These are phyloP conservation scores for Actias luna DNA, from an alignment of 2,888 invertebrate genomes.

Conservation along the genomic window DNA sequence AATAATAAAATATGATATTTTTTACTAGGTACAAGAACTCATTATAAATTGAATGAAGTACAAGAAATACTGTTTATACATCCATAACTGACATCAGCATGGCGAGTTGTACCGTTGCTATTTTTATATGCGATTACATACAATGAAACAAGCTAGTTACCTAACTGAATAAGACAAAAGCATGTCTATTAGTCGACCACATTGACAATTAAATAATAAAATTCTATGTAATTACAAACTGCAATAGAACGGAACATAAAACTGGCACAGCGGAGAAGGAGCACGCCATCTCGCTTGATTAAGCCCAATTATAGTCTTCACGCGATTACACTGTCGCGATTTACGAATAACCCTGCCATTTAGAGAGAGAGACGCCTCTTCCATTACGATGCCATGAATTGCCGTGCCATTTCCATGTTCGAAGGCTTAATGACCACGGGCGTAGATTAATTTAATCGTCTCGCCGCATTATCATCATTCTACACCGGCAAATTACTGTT, in stretches of 20 bases:
- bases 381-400: slow-evolving; percentile 60
- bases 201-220: slow-evolving; percentile 42
- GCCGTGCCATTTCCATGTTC: slow-evolving; percentile 60
- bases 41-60: background rate
- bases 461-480: slow-evolving; percentile 39
- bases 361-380: slow-evolving; percentile 62
- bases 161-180: slow-evolving; percentile 23
- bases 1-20: background rate
- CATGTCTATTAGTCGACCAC: slow-evolving; percentile 29
- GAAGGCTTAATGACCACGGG: slow-evolving; percentile 51
- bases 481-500: slow-evolving; percentile 46
- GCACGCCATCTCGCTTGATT: slow-evolving; percentile 70
- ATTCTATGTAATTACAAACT: slow-evolving; percentile 44
- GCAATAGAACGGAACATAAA: slow-evolving; percentile 44
- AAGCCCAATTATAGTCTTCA: slow-evolving; percentile 70
- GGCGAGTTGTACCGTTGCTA: background rate
- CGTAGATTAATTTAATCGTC: slow-evolving; percentile 51
- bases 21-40: background rate
- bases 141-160: background rate
- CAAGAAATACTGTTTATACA: background rate
- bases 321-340: slow-evolving; percentile 68
- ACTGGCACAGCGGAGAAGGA: slow-evolving; percentile 37
- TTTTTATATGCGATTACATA: background rate
- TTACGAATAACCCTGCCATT: slow-evolving; percentile 66
- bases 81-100: background rate